phyloP scores from a whole-genome alignment of 2,113 vertebrate species.

The Pogonocichla stellata region DNA sequence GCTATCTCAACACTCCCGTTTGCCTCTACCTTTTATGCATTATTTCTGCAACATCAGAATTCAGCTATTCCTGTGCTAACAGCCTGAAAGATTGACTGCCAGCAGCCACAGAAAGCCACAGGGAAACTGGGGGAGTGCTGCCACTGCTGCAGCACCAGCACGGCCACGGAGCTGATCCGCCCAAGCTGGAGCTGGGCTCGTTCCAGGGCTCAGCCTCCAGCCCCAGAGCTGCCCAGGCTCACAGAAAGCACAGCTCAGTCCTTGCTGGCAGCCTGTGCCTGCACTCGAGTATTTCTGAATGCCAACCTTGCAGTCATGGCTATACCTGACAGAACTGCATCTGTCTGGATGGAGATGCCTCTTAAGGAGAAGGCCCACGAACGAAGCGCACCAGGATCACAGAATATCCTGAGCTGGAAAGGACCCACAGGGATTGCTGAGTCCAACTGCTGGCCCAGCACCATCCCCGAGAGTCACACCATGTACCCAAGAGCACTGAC shows the following conservation, averaged over 20 bases:
- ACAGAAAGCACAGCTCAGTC: neutral
- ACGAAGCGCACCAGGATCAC: neutral
- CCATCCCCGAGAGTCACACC: no score
- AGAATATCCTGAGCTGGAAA: neutral
- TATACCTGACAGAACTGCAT: neutral
- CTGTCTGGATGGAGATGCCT: neutral
- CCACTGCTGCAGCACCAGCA: neutral
- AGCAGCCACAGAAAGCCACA: neutral
- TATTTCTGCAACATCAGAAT: neutral
- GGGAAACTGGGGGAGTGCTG: neutral
- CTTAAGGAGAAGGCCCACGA: neutral
- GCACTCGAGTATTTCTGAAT: rapidly evolving
- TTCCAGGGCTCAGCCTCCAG: neutral
- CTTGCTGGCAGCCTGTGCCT: rapidly evolving
- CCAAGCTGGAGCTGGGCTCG: rapidly evolving
- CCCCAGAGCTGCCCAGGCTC: neutral
- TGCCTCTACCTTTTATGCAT: neutral
- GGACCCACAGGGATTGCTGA: neutral
- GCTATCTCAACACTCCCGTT: rapidly evolving
- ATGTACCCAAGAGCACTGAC: rapidly evolving
- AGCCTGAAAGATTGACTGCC: neutral
- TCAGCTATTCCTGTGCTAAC: neutral
- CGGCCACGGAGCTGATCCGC: rapidly evolving
- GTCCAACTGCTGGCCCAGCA: neutral
- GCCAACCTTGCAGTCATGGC: rapidly evolving